Evolutionary conservation across 2,888 invertebrate genomes (phyloP).

Genomic region (Autographa gamma): DNA sequence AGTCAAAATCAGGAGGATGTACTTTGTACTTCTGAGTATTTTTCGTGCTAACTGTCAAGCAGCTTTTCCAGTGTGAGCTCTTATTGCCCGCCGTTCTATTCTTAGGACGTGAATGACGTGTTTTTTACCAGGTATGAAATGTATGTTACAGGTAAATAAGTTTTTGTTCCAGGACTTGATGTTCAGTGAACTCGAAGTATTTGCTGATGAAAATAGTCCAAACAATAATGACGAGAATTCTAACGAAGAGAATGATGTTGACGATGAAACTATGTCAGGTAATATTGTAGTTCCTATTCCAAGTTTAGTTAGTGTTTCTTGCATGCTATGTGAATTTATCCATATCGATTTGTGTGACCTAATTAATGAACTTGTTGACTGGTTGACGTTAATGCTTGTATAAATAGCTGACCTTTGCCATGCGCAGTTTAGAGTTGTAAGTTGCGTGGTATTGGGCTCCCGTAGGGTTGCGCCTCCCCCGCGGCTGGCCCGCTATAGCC

Average conservation of each 20-base stretch:
- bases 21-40: too few relatives aligned
- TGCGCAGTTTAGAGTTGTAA: conserved; percentile 20
- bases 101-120: too few relatives aligned
- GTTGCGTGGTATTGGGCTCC: conserved; percentile 38
- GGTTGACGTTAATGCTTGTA: conserved; percentile 5
- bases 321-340: background rate
- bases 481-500: conserved; percentile 14
- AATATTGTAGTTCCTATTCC: conserved; percentile 41
- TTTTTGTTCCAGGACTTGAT: conserved; percentile 72
- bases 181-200: conserved; percentile 91
- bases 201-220: conserved; percentile 88
- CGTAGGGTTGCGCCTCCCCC: conserved; percentile 24
- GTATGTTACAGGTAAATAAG: too few relatives aligned
- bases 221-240: conserved; percentile 91
- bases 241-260: conserved; percentile 95
- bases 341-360: background rate
- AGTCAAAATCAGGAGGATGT: conserved; percentile 30
- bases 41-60: too few relatives aligned
- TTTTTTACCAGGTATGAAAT: too few relatives aligned
- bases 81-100: too few relatives aligned
- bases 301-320: background rate
- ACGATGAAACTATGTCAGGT: conserved; percentile 95
- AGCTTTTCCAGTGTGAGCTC: too few relatives aligned
- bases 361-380: background rate
- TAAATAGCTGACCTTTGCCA: conserved; percentile 12